phyloP scores from a whole-genome alignment of 1,140 invertebrate species.

The Diploscapter pachys region DNA sequence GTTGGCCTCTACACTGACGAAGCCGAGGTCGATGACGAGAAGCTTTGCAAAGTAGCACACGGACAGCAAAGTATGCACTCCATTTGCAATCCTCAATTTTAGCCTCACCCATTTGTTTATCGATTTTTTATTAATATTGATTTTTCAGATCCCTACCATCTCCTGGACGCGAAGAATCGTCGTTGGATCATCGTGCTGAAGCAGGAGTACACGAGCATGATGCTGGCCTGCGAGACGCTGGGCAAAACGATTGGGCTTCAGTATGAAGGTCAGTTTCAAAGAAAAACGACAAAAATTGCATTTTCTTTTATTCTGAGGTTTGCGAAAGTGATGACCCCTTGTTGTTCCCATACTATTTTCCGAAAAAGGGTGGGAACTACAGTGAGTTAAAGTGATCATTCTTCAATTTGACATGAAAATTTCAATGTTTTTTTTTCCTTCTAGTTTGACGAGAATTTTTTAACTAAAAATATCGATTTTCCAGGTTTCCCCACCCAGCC shows the following conservation, averaged over 20 bases:
- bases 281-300: no score
- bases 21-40: slow-evolving; percentile 14
- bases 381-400: no score
- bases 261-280: slow-evolving; percentile 11
- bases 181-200: slow-evolving; percentile 32
- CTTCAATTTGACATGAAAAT: no score
- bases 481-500: slow-evolving; percentile 20
- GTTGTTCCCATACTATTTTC: no score
- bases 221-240: slow-evolving; percentile 26
- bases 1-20: slow-evolving; percentile 33
- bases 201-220: slow-evolving; percentile 31
- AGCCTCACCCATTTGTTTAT: background rate
- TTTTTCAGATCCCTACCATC: slow-evolving; percentile 23
- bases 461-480: no score
- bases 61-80: slow-evolving; percentile 16
- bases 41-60: slow-evolving; percentile 9
- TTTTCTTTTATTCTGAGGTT: no score
- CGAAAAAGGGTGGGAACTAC: no score
- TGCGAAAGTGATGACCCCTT: no score
- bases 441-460: no score
- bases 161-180: slow-evolving; percentile 23
- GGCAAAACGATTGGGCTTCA: slow-evolving; percentile 15
- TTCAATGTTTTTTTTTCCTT: no score
- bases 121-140: no score
- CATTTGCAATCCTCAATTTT: slow-evolving; percentile 24